Base-by-base conservation (phyloP, 2,888 invertebrate genomes). In the Leptothorax acervorum region DNA sequence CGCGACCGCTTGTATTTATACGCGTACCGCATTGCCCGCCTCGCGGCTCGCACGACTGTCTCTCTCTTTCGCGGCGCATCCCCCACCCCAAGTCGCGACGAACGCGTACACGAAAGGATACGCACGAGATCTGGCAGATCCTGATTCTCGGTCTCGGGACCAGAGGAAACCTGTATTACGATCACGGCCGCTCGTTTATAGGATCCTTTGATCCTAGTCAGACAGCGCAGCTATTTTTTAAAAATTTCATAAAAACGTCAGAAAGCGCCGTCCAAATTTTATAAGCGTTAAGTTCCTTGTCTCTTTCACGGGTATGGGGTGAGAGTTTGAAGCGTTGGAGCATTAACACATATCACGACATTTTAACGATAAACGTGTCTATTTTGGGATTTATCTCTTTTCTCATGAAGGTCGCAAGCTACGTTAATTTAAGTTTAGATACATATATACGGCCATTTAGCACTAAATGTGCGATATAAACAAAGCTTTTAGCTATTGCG, bases 1-100 rank as follows among this genome's bases (percentile, higher is more conserved):
- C 91, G 91, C 87, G 84, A 88, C 90, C 87, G 91, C 93, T 93
- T 92, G 94, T 94, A 94, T 94, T 94, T 94, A 94, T 94, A 94
- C 93, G 88, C 86, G 86, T 84, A 81, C 88, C 74, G 86, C 68
- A 1, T 89, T 53, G 53, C 90, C 90, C 87, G 89, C 88, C 75
- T 81, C 90, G 39, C n/a, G 45, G 23, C 18, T 31, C 45, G 90
- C 35, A 90, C 42, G 90, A 89, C 90, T 88, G 90, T 91, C 88
- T 90, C 90, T 88, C 82, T 84, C 71, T 57, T 60, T 48, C 86
- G 89, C 57, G 85, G 68, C 86, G 87, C 85, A 85, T 84, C 88
- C 88, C 88, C 88, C 88, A 88, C 87, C 86, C 51, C n/a, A 35
- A 70, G 76, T 57, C 73, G 66, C 68, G 85, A 60, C 60, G 65